Base-by-base conservation (phyloP, 2,797 vertebrate genomes). In the Tokudaia tokunoshimensis region DNA sequence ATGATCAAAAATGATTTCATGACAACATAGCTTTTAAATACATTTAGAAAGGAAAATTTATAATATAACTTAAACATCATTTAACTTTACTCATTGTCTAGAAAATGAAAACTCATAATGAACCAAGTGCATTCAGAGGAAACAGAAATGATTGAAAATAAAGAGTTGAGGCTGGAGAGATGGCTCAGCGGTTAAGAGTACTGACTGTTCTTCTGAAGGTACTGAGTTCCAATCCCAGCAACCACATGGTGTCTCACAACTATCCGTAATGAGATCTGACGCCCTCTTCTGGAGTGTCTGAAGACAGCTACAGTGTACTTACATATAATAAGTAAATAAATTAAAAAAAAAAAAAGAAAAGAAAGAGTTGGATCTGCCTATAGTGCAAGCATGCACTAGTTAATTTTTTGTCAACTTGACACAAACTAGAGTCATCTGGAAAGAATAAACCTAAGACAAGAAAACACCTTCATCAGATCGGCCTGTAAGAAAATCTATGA, bases 21-120 rank as follows among this genome's bases (percentile, higher is more conserved):
- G 14, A 92, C 93, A 55, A 55, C 19, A 15, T 67, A 26, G 74
- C 57, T 50, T 87, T 96, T 81, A 95, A 90, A 82, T 34, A n/a
- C 85, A 3, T 87, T 67, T n/a, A 88, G 44, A 79, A 80, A 29
- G 89, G 5, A 65, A 85, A 93, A 6, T 2, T 52, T 74, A 2
- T 44, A 92, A 78, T 80, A 15, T 63, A 81, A 93, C 19, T 86
- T 72, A 47, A 83, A 70, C 9, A 44, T 81, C n/a, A 52, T 52
- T 89, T 88, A 81, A 84, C 26, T 47, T 63, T 9, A 89, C n/a
- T 11, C 31, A 29, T 59, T 10, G 4, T n/a, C 17, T 89, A 92
- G 20, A 91, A 50, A 93, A 22, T 34, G 20, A 94, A 52, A 9
- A 0, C 3, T 84, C 3, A 31, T 26, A 72, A 17, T 37, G n/a